Percentiles rank a stretch among this genome's conserved stretches.
phyloP scores from a whole-genome alignment of 2,888 invertebrate species.

The Eilema sororculum region DNA sequence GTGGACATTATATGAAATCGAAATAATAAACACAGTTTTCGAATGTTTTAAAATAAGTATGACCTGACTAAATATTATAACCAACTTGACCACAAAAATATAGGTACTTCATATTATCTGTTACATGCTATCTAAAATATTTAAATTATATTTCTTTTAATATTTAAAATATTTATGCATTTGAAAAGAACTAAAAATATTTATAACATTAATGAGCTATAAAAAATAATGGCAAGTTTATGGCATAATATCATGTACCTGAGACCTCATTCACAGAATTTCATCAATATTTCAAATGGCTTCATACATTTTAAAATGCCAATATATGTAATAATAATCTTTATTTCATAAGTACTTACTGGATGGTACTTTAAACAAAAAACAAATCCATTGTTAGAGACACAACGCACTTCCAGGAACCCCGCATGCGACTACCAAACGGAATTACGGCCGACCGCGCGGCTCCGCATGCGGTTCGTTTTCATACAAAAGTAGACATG shows the following conservation, averaged over 20 bases:
- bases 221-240: slow-evolving; percentile 3
- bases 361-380: slow-evolving; percentile 41
- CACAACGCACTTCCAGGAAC: background rate
- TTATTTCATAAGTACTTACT: slow-evolving; percentile 31
- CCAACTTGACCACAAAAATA: background rate
- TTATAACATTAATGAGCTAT: background rate
- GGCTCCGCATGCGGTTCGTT: too few species aligned
- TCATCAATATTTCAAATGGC: slow-evolving; percentile 34
- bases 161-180: background rate
- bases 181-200: background rate
- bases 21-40: too few species aligned
- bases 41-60: background rate
- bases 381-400: slow-evolving; percentile 39
- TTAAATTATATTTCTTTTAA: too few species aligned
- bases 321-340: slow-evolving; percentile 37
- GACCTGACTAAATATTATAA: background rate
- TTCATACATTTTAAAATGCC: slow-evolving; percentile 39
- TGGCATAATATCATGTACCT: slow-evolving; percentile 2
- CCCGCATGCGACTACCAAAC: background rate
- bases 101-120: background rate
- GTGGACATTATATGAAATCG: too few species aligned
- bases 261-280: background rate
- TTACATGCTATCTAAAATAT: background rate
- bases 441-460: too few species aligned
- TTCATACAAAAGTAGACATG: too few species aligned